Conservation (phyloP, 2,888 invertebrate genomes). For the Branchinecta sandiegonensis region DNA sequence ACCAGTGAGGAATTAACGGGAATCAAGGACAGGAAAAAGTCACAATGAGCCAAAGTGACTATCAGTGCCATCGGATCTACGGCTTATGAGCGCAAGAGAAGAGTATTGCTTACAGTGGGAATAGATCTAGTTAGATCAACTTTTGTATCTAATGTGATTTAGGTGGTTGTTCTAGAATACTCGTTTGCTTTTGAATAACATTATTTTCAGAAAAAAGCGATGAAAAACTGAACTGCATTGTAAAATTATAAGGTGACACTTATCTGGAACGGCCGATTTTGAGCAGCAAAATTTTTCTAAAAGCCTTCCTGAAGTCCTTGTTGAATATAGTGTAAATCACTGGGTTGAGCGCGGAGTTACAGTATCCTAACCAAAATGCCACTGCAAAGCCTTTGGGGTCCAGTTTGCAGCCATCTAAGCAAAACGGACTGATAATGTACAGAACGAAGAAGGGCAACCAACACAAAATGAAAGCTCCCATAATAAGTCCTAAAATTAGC, state of each 20-base stretch:
- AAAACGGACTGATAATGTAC: constrained; percentile 71
- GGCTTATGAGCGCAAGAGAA: too few relatives aligned
- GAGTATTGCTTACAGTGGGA: too few relatives aligned
- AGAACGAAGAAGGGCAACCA: constrained; percentile 97
- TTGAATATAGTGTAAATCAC: constrained; percentile 66
- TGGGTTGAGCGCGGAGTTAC: constrained; percentile 90
- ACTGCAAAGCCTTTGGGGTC: constrained; percentile 73
- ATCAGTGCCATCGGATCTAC: too few relatives aligned
- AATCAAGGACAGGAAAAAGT: too few relatives aligned
- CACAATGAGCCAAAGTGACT: too few relatives aligned
- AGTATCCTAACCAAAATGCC: constrained; percentile 93
- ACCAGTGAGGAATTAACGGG: constrained; percentile 28
- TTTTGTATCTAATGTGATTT: too few relatives aligned
- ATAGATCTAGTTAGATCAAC: too few relatives aligned
- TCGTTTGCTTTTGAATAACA: too few relatives aligned
- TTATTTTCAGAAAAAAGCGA: too few relatives aligned
- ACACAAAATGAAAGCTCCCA: constrained; percentile 96
- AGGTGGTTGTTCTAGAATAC: too few relatives aligned
- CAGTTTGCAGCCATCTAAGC: constrained; percentile 50
- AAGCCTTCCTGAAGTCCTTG: constrained; percentile 90
- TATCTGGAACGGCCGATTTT: not conserved
- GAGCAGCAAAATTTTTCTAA: constrained; percentile 61
- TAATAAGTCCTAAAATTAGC: constrained; percentile 86
- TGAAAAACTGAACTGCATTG: too few relatives aligned
- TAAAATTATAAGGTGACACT: too few relatives aligned